These are phyloP conservation scores for Recurvirostra avosetta DNA, from an alignment of 2,113 vertebrate species.

Conservation along the genomic window DNA sequence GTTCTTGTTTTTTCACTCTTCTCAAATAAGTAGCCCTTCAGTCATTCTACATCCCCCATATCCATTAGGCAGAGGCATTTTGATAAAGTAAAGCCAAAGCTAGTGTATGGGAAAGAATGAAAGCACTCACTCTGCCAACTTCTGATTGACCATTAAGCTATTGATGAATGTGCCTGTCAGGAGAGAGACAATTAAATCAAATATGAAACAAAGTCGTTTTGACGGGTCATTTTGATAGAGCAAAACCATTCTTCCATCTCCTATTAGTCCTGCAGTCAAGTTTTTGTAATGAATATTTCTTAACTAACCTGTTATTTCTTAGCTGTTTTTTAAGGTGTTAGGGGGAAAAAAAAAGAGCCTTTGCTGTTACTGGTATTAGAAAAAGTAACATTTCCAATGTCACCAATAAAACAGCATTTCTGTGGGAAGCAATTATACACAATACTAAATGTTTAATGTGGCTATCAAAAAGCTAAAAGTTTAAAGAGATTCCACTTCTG, in stretches of 20 bases:
- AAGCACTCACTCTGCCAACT: conserved; percentile 94
- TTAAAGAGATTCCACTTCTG: conserved; percentile 53
- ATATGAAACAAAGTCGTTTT: conserved; percentile 99
- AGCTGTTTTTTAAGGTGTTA: conserved; percentile 61
- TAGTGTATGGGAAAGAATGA: conserved; percentile 94
- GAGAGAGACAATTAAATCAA: conserved; percentile 99
- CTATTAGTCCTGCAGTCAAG: conserved; percentile 87
- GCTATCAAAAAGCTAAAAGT: conserved; percentile 44
- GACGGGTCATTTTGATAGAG: conserved; percentile 96
- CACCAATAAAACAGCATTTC: conserved; percentile 42
- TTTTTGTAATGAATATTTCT: conserved; percentile 81
- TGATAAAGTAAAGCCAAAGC: conserved; percentile 92
- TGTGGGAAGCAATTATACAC: conserved; percentile 39
- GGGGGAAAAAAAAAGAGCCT: not conserved
- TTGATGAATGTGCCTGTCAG: conserved; percentile 99
- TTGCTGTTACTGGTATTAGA: conserved; percentile 42
- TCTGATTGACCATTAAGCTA: conserved; percentile 99
- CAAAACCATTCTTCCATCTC: conserved; percentile 91
- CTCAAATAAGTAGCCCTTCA: conserved; percentile 87
- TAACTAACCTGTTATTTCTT: conserved; percentile 76
- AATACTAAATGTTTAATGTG: conserved; percentile 42
- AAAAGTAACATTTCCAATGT: conserved; percentile 23
- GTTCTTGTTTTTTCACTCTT: conserved; percentile 75
- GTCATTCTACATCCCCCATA: conserved; percentile 75
- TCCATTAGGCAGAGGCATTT: conserved; percentile 98